Conservation (phyloP, 2,113 vertebrate species). For the Ginglymostoma cirratum region DNA sequence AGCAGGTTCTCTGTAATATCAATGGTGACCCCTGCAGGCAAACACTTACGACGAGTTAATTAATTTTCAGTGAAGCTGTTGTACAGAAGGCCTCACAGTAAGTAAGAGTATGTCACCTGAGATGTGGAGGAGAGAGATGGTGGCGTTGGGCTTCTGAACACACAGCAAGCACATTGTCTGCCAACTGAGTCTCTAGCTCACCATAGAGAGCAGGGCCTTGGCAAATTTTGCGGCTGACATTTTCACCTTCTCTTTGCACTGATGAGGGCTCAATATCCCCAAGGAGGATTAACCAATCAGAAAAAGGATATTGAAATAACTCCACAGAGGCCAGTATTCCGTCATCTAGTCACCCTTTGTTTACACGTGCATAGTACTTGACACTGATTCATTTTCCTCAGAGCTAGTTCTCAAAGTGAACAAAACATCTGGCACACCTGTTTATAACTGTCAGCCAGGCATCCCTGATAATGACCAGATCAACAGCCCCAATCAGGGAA, state of each 20-base stretch:
- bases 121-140: background rate
- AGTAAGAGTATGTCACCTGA: background rate
- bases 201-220: background rate
- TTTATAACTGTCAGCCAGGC: no score
- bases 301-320: no score
- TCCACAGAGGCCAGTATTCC: no score
- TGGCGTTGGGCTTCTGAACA: background rate
- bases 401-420: no score
- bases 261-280: background rate
- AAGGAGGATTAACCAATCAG: background rate
- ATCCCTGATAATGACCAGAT: no score
- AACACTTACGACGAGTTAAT: background rate
- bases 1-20: background rate
- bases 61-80: slow-evolving; percentile 2
- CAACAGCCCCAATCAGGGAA: no score
- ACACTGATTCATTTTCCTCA: no score
- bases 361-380: no score
- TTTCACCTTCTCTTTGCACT: background rate
- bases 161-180: background rate
- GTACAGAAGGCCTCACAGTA: background rate
- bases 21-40: background rate
- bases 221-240: background rate
- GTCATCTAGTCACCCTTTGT: no score
- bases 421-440: no score
- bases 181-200: background rate